Evolutionary conservation across 2,113 vertebrate genomes (phyloP), one percentile per base, ranked within the genome.

Genomic region (Microcebus lehilahytsara): DNA sequence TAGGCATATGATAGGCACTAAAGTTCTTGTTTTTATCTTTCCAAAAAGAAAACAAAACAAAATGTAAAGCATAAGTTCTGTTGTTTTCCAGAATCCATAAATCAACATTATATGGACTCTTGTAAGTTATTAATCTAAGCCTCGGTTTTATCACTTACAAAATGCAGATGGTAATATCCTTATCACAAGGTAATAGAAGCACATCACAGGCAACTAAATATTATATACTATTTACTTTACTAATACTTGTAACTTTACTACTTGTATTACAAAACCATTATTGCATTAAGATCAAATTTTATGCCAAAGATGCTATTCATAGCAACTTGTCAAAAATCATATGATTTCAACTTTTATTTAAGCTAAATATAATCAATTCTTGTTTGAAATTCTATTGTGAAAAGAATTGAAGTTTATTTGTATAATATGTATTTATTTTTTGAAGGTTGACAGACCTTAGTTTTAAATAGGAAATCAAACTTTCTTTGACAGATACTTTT

Each of bases 401-500:
- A 85, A 83, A 51, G 10, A 79, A 53, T 58, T 80, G 25, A 85
- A 74, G 30, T 56, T 85, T 58, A 49, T 20, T 75, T 92, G n/a
- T 20, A 62, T 46, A 42, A 66, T 72, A 19, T n/a, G 3, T 66
- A 56, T 74, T 88, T 51, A 40, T 75, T 94, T 93, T 91, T 95
- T 92, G 2, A 88, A 92, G 6, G 37, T 27, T 46, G 40, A 16
- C 46, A 49, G 51, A 19, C 30, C 42, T 74, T 85, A 23, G 64
- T 93, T 95, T 83, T 79, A 87, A 89, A 79, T 49, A 80, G 46
- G 79, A 91, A 90, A 67, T 46, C 53, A 79, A 83, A 69, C 5
- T 81, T n/a, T 40, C 71, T 66, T 74, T 16, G 91, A 40, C 6
- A 79, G 1, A 20, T 60, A 2, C 20, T 58, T 85, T 62, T 62